These are phyloP conservation scores for Ascidia mentula DNA, from an alignment of 23 tunicate genomes.

Conservation along the genomic window DNA sequence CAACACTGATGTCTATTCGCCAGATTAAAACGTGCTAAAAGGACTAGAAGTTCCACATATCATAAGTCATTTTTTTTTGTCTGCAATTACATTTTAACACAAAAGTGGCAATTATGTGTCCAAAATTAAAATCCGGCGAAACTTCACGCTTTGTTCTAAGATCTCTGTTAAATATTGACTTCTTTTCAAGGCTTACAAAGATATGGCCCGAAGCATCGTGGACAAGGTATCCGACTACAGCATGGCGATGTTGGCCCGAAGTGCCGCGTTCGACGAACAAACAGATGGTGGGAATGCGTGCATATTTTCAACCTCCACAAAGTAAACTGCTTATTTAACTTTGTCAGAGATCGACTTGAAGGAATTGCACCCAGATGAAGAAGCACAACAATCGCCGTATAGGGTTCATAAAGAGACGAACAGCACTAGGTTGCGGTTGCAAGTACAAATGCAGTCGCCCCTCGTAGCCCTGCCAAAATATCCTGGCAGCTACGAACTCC, in stretches of 20 bases:
- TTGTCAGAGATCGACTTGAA: too few species aligned
- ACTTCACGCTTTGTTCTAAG: too few species aligned
- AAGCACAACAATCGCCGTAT: not conserved
- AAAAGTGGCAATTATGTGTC: not conserved
- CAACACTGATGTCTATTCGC: too few species aligned
- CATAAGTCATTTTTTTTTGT: not conserved
- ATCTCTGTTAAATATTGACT: too few species aligned
- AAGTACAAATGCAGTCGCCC: slow-evolving; percentile 61
- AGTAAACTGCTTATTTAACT: not conserved
- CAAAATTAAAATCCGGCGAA: too few species aligned
- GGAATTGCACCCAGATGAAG: too few species aligned
- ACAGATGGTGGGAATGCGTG: not conserved
- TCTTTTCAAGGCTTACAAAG: slow-evolving; percentile 84
- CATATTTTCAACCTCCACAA: not conserved
- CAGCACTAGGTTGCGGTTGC: not conserved
- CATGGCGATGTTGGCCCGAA: slow-evolving; percentile 51
- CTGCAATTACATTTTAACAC: not conserved
- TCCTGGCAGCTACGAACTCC: slow-evolving; percentile 85
- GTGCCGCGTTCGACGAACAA: not conserved
- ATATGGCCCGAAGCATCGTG: slow-evolving; percentile 87
- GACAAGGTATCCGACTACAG: slow-evolving; percentile 79
- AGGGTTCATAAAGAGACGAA: too few species aligned
- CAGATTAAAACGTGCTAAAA: too few species aligned
- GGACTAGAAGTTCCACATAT: too few species aligned
- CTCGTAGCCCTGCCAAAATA: slow-evolving; percentile 75